Evolutionary conservation across 2,888 invertebrate genomes (phyloP).

Genomic region (Clusia tigrina): DNA sequence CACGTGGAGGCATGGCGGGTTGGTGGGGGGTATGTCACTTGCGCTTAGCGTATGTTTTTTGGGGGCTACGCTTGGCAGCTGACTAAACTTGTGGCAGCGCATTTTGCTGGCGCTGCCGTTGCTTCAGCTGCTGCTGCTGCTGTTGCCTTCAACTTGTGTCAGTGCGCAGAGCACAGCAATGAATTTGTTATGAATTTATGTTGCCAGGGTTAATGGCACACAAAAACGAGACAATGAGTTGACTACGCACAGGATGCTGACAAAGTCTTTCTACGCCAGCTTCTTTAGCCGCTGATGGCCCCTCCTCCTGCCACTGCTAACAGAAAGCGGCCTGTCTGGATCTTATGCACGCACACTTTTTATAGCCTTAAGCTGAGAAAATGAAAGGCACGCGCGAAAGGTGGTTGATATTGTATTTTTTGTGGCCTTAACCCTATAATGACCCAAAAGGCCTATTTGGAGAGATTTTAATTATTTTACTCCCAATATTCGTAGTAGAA

Average conservation of each 20-base stretch:
- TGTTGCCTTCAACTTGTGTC: slow-evolving; percentile 2
- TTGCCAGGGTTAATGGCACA: slow-evolving; percentile 19
- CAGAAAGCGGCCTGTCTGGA: too few relatives aligned
- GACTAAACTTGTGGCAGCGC: background rate
- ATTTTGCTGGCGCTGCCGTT: background rate
- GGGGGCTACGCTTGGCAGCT: background rate
- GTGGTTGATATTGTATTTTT: slow-evolving; percentile 4
- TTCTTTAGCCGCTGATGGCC: background rate
- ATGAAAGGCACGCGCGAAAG: background rate
- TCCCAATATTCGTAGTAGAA: too few relatives aligned
- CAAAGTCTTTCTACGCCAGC: background rate
- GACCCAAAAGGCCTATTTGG: too few relatives aligned
- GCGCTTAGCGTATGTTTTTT: background rate
- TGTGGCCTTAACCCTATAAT: too few relatives aligned
- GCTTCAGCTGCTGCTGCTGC: background rate
- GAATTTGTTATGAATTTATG: slow-evolving; percentile 25
- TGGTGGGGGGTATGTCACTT: background rate
- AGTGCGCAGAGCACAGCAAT: background rate
- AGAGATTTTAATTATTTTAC: too few relatives aligned
- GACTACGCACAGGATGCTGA: slow-evolving; percentile 9
- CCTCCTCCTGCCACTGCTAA: too few relatives aligned
- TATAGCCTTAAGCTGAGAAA: background rate
- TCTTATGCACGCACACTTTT: background rate
- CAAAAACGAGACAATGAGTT: slow-evolving; percentile 11
- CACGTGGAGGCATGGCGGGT: background rate